Base-by-base conservation (phyloP, 2,888 invertebrate genomes). In the Drosophila colorata region DNA sequence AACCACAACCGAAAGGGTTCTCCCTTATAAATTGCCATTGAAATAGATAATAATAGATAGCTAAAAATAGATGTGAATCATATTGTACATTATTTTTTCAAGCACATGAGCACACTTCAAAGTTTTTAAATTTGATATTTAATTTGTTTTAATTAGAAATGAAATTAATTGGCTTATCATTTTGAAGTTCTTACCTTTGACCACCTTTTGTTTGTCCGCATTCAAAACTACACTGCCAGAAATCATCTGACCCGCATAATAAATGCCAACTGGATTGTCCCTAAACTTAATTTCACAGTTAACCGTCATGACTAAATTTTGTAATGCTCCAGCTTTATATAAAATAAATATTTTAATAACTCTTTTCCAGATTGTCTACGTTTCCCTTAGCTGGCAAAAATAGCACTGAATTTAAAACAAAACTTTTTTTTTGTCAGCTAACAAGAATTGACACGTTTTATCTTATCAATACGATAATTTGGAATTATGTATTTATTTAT, bases 211-310 rank as follows among this genome's bases (percentile, higher is more conserved):
- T 69, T 84, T 80, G 44, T 90, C 88, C 14, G 80, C 61, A 18
- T 69, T 81, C 3, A 90, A 49, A 3, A 78, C 57, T 14, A 90
- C 71, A 56, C 69, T 77, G 6, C 90, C 89, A 1, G 78, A 77
- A 14, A 92, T 63, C 2, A 86, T 66, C 74, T 92, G 91, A 0
- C 92, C 92, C 33, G 90, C 87, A 70, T 87, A 91, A 59, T 83
- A 92, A 20, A 87, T 83, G 3, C 89, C 90, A 52, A 75, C 61
- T 2, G 88, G 74, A 83, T 90, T 91, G 23, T 91, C 84, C 28
- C 87, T 85, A 47, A 92, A 92, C 6, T 80, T 61, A 41, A 92
- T 90, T 64, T 90, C 87, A 60, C 90, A 90, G 28, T 49, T 73
- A 3, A 90, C 80, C 47, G 85, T 87, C 87, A 89, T 90, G 33